Conservation (phyloP, 2,888 invertebrate species). For the Trachelus stipa region DNA sequence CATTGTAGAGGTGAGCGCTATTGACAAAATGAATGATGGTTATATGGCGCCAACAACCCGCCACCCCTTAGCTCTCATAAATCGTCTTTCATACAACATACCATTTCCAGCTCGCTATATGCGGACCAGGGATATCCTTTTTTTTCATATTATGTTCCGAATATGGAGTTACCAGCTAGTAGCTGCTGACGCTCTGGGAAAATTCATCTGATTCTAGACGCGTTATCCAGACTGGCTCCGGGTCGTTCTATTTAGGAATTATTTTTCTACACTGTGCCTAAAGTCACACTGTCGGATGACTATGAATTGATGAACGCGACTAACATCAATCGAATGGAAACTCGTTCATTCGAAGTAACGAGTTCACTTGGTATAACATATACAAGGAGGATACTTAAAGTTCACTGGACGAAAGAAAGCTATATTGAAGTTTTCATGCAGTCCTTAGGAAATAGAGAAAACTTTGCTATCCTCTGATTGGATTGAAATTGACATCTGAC, state of each 20-base stretch:
- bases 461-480: neutral
- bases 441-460: neutral
- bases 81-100: constrained; percentile 46
- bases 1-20: constrained; percentile 54
- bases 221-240: neutral
- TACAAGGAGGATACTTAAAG: neutral
- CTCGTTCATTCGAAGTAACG: neutral
- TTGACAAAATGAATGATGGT: constrained; percentile 62
- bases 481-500: neutral
- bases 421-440: neutral
- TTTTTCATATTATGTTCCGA: constrained; percentile 16
- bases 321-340: neutral
- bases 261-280: neutral
- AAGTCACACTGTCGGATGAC: neutral
- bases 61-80: constrained; percentile 49
- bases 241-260: neutral
- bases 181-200: neutral
- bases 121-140: constrained; percentile 23
- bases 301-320: neutral
- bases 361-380: neutral
- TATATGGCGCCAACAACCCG: constrained; percentile 55
- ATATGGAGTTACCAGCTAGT: constrained; percentile 5
- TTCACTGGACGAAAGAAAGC: neutral
- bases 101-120: constrained; percentile 11
- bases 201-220: neutral